Conservation (phyloP, 2,797 vertebrate species). For the Synanceia verrucosa region DNA sequence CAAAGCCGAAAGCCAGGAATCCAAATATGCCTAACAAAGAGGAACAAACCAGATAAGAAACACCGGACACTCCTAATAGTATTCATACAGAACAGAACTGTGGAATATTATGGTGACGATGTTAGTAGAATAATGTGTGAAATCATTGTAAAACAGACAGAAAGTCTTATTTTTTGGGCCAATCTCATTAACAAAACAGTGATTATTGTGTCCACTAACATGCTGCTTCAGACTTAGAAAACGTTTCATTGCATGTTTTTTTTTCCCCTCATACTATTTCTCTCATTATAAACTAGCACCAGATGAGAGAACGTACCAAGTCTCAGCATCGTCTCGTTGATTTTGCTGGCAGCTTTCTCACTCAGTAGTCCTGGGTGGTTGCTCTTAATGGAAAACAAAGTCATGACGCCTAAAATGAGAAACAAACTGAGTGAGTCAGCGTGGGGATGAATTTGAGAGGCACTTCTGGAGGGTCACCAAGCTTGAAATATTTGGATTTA, state of each 20-base stretch:
- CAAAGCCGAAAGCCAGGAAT: slow-evolving; percentile 96
- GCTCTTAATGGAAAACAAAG: slow-evolving; percentile 97
- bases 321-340: slow-evolving; percentile 98
- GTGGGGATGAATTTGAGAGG: not conserved
- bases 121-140: not conserved
- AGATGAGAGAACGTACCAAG: slow-evolving; percentile 83
- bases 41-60: not conserved
- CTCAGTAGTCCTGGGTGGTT: slow-evolving; percentile 97
- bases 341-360: slow-evolving; percentile 98
- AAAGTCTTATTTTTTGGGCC: not conserved
- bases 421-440: not conserved
- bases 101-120: not conserved
- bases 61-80: not conserved
- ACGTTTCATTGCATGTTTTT: too few species aligned
- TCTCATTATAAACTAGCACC: not conserved
- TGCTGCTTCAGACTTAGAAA: not conserved
- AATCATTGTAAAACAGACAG: not conserved
- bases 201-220: not conserved
- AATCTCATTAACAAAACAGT: not conserved
- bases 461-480: not conserved
- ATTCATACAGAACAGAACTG: not conserved
- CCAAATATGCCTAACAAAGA: slow-evolving; percentile 91
- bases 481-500: not conserved
- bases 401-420: slow-evolving; percentile 90
- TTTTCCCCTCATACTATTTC: not conserved